phyloP scores from a whole-genome alignment of 1,140 invertebrate genomes.

The Philotrypesis tridentata region DNA sequence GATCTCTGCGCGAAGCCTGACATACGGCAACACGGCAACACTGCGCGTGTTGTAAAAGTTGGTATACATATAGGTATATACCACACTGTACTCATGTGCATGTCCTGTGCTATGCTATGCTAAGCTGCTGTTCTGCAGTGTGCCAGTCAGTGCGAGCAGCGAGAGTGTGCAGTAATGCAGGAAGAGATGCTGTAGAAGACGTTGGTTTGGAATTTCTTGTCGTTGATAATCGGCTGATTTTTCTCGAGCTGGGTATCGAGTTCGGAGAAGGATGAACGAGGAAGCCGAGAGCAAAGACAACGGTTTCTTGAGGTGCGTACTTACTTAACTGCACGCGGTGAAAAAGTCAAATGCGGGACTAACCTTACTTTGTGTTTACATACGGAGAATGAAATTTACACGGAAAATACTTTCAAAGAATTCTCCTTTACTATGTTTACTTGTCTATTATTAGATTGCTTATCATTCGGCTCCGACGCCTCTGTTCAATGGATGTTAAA shows the following conservation, averaged over 20 bases:
- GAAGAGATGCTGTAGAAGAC: background rate
- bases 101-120: too few relatives aligned
- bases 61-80: too few relatives aligned
- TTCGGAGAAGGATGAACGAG: constrained; percentile 20
- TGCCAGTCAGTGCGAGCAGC: too few relatives aligned
- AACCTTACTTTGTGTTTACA: constrained; percentile 38
- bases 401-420: too few relatives aligned
- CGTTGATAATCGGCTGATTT: background rate
- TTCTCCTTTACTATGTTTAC: background rate
- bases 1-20: too few relatives aligned
- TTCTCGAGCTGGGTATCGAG: background rate
- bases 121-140: too few relatives aligned
- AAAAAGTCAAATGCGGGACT: background rate
- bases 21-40: constrained; percentile 1
- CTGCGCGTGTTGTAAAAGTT: background rate
- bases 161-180: too few relatives aligned
- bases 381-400: background rate
- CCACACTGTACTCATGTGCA: background rate
- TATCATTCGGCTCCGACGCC: background rate
- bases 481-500: background rate
- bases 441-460: background rate
- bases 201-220: constrained; percentile 15
- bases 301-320: constrained; percentile 36
- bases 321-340: background rate
- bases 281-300: background rate